These are phyloP conservation scores for Xyliphius kryptos DNA, from an alignment of 2,113 vertebrate species.

Conservation along the genomic window DNA sequence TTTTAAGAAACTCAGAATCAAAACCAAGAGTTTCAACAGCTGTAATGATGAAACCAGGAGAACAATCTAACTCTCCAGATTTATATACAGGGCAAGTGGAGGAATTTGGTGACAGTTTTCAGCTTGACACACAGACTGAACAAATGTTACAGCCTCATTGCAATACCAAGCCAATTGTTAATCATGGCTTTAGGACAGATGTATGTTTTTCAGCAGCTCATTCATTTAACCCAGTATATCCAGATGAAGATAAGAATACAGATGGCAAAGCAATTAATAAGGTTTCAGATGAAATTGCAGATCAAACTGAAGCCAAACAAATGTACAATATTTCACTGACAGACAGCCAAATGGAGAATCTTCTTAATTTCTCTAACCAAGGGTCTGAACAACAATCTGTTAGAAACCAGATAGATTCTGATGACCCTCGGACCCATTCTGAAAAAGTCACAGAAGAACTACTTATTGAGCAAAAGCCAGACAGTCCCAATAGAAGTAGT, in stretches of 20 bases:
- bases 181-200: background rate
- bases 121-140: slow-evolving; percentile 86
- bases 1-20: background rate
- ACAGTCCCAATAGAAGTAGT: slow-evolving; percentile 76
- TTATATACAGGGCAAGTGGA: slow-evolving; percentile 52
- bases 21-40: slow-evolving; percentile 9
- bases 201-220: background rate
- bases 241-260: slow-evolving; percentile 1
- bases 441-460: background rate
- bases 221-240: background rate
- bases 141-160: slow-evolving; percentile 65
- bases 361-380: slow-evolving; percentile 76
- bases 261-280: background rate
- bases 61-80: slow-evolving; percentile 58
- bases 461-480: slow-evolving; percentile 47
- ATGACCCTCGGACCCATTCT: slow-evolving; percentile 12
- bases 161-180: slow-evolving; percentile 5
- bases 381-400: slow-evolving; percentile 48
- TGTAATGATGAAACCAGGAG: slow-evolving; percentile 25
- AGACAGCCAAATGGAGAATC: slow-evolving; percentile 82
- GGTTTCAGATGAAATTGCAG: background rate
- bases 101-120: slow-evolving; percentile 85
- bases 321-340: slow-evolving; percentile 75
- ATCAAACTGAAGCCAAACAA: slow-evolving; percentile 22
- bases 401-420: slow-evolving; percentile 12